Evolutionary conservation across 2,113 vertebrate genomes (phyloP).

Genomic region (Accipiter cooperii): DNA sequence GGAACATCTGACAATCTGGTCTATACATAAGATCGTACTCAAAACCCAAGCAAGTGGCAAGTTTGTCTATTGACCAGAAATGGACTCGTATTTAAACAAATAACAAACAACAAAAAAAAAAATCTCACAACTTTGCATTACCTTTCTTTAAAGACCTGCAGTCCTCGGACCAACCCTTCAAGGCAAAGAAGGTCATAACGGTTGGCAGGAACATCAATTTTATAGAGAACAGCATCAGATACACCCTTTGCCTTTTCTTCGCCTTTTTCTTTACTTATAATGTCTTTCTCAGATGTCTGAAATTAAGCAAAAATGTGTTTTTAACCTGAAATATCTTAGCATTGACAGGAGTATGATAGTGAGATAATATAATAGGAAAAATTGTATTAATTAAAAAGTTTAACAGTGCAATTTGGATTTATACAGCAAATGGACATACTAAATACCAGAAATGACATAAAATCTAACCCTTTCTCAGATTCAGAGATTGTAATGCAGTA

Average conservation of each 20-base stretch:
- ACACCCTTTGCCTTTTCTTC: slow-evolving; percentile 85
- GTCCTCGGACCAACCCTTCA: slow-evolving; percentile 90
- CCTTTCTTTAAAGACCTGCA: slow-evolving; percentile 96
- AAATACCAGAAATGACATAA: neutral
- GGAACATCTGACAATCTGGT: neutral
- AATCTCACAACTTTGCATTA: slow-evolving; percentile 35
- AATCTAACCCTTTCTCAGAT: neutral
- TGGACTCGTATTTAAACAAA: neutral
- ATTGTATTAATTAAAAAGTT: neutral
- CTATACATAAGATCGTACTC: neutral
- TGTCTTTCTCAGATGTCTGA: slow-evolving; percentile 94
- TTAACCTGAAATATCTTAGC: neutral
- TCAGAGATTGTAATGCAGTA: neutral
- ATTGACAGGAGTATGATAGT: neutral
- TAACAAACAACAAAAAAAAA: neutral
- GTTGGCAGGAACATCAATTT: slow-evolving; percentile 97
- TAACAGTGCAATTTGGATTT: neutral
- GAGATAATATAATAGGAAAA: neutral
- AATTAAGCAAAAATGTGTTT: neutral
- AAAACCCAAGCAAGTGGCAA: neutral
- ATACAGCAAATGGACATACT: neutral
- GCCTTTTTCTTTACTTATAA: slow-evolving; percentile 92
- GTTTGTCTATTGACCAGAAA: neutral
- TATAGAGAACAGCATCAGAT: slow-evolving; percentile 90
- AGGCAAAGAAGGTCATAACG: slow-evolving; percentile 95